Conservation (phyloP, 2,113 vertebrate species). For the Neogobius melanostomus region DNA sequence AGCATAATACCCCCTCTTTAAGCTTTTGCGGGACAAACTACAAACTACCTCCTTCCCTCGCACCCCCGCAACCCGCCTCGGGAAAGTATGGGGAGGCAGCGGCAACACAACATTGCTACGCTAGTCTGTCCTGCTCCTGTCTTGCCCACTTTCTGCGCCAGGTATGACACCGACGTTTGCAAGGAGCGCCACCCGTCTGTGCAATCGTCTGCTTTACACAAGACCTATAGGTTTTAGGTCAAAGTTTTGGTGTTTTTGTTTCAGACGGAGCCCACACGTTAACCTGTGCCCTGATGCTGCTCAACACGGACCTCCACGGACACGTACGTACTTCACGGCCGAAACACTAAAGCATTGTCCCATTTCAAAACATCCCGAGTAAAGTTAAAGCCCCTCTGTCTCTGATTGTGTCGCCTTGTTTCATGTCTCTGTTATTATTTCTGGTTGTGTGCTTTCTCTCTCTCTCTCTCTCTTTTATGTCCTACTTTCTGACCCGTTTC, state of each 20-base stretch:
- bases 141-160: too few relatives aligned
- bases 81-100: too few relatives aligned
- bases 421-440: constrained; percentile 16
- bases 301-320: constrained; percentile 81
- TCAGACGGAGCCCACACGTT: constrained; percentile 80
- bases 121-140: too few relatives aligned
- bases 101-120: too few relatives aligned
- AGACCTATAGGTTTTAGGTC: too few relatives aligned
- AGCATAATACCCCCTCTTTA: too few relatives aligned
- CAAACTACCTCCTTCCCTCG: too few relatives aligned
- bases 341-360: not conserved
- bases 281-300: constrained; percentile 81
- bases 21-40: too few relatives aligned
- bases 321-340: constrained; percentile 69
- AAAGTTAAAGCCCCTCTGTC: not conserved
- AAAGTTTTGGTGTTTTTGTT: constrained; percentile 14
- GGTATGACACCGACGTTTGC: too few relatives aligned
- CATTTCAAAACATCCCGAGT: not conserved
- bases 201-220: too few relatives aligned
- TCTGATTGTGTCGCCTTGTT: not conserved
- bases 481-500: constrained; percentile 69
- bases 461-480: constrained; percentile 20
- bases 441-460: constrained; percentile 1
- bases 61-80: too few relatives aligned
- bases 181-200: too few relatives aligned